Base-by-base conservation (phyloP, 2,797 vertebrate genomes). In the Rhabdophis nuchalis region DNA sequence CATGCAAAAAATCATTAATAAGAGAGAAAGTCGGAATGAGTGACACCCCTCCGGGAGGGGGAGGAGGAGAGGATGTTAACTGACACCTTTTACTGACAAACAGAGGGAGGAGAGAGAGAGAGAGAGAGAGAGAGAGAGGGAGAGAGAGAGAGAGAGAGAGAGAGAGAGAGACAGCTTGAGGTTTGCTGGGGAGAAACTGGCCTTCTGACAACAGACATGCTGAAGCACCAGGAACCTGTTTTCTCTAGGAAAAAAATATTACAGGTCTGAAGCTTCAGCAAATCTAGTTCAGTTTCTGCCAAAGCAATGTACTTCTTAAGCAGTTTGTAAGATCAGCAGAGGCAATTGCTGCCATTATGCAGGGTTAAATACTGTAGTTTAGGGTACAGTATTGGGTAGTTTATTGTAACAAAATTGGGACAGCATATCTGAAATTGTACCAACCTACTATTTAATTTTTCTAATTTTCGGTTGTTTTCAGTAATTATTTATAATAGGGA, bases 1-100 rank as follows among this genome's bases (percentile, higher is more conserved):
- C 96, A 97, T 97, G 97, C 95, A 97, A 97, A 32, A 90, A 97
- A 98, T 97, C 97, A 97, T 97, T 98, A 98, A 98, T 98, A 98
- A 97, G 87, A 88, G 97, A 97, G 95, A 97, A 97, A 96, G 95
- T 96, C 97, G 96, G 96, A 97, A 96, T 98, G 97, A 98, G 97
- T 98, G 97, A 98, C 97, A 98, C 97, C 95, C 96, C 97, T 97
- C 97, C 97, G 87, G 95, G 97, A 89, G 6, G 97, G 89, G 95
- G 97, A 94, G 95, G 95, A 96, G 96, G 97, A 96, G 97, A 97
- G 96, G 95, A 96, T 96, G 95, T 95, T 95, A 97, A 96, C 95
- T 96, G 96, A 97, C 96, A 97, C 96, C 96, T 96, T 96, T 96
- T 96, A 96, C 95, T 97, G 96, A 97, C 96, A 97, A 97, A 96